A percentile compares a stretch with the other conserved stretches of the same genome.
Conservation (phyloP, 53 echinoderm and acorn worm species). For the Apostichopus leukothele region DNA sequence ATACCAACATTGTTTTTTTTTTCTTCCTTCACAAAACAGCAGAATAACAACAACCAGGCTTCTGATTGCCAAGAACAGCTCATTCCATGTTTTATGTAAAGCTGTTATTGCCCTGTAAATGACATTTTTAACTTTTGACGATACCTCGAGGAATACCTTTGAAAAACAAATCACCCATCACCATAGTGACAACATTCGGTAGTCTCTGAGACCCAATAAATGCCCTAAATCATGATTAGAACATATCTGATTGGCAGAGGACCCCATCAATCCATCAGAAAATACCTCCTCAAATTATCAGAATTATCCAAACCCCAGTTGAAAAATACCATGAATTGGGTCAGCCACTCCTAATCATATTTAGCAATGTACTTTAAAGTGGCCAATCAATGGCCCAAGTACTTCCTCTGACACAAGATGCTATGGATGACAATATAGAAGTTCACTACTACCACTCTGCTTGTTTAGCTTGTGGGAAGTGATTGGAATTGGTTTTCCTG, state of each 20-base stretch:
- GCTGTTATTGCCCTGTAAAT: not conserved
- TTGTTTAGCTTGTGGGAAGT: slow-evolving; percentile 1
- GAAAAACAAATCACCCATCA: not conserved
- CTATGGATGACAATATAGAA: not conserved
- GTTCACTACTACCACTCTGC: not conserved
- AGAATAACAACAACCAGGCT: not conserved
- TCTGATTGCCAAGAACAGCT: not conserved
- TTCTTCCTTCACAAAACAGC: not conserved
- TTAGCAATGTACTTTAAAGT: slow-evolving; percentile 40
- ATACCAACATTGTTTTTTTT: not conserved
- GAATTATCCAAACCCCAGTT: not conserved
- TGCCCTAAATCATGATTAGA: not conserved
- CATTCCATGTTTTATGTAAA: not conserved
- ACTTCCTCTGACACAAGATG: slow-evolving; percentile 5
- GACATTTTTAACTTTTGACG: not conserved
- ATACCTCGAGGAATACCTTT: not conserved
- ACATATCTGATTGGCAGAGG: not conserved
- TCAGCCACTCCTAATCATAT: slow-evolving; percentile 22
- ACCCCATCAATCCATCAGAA: not conserved
- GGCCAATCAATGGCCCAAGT: slow-evolving; percentile 6
- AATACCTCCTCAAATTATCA: not conserved
- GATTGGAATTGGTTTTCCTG: not conserved
- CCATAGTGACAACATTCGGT: not conserved
- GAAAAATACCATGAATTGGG: not conserved
- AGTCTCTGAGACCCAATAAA: not conserved